Evolutionary conservation across 1,140 invertebrate genomes (phyloP), one percentile per base, ranked within the genome.

Genomic region (Scaptomyza pallida): DNA sequence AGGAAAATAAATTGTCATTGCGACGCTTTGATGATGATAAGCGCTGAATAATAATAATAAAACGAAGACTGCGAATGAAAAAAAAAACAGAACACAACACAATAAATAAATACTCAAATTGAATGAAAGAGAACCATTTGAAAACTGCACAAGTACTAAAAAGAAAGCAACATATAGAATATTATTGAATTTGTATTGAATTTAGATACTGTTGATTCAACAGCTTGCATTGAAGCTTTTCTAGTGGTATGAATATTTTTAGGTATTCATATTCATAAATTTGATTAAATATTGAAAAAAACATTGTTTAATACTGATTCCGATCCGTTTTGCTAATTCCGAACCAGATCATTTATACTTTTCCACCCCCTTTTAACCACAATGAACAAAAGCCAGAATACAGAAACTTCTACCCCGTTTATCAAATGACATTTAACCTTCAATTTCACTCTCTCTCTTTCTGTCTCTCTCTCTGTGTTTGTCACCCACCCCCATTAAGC

Each of bases 1-100:
- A 55, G 56, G 63, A 64, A 61, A 85, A 86, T 85, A 86, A 86
- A 85, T 81, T 73, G 72, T 68, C 68, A 76, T 73, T 73, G 73
- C 63, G 48, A 54, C 61, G 52, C 48, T 59, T 13, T 60, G 37
- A 45, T 69, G 60, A 57, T 75, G 80, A 85, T 86, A 86, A 85
- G 81, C 30, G 15, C 40, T 21, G 30, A 26, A 26, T 26, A 68
- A 57, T 30, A 30, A 30, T 59, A 51, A 44, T 37, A 72, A 71
- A 48, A 48, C 37, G 56, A 51, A 75, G 51, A 60, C 23, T 33
- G 26, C 23, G n/a, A 15, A 44, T 12, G 19, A 43, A 47, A 35
- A 47, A 10, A 57, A 12, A 8, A n/a, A n/a, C n/a, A n/a, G n/a
- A n/a, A n/a, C 19, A 17, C 35, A 26, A 43, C 13, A 41, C 13